A percentile compares a stretch with the other conserved stretches of the same genome.
These are phyloP conservation scores for Troides oblongomaculatus DNA, from an alignment of 2,888 invertebrate species.

Conservation along the genomic window DNA sequence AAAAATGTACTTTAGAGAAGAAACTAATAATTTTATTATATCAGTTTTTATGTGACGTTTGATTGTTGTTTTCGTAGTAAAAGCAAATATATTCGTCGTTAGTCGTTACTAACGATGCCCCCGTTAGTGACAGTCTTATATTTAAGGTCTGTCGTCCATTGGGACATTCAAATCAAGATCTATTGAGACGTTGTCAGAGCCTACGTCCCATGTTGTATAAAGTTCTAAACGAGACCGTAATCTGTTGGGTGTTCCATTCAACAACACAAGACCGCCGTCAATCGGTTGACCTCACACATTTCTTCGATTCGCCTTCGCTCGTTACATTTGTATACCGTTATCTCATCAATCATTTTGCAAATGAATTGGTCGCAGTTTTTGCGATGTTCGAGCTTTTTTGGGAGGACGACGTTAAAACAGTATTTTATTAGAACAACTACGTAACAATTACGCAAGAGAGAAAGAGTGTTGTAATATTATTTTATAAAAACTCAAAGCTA, in stretches of 20 bases:
- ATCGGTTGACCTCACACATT: conserved; percentile 65
- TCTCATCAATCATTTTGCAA: conserved; percentile 67
- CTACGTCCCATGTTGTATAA: conserved; percentile 35
- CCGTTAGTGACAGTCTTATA: conserved; percentile 9
- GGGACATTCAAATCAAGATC: conserved; percentile 38
- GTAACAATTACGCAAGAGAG: background rate
- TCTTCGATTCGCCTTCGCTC: conserved; percentile 55
- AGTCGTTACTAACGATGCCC: background rate
- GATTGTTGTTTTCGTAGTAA: background rate
- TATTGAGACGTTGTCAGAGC: conserved; percentile 45
- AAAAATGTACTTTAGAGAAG: no score
- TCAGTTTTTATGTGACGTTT: no score
- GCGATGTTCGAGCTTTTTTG: background rate
- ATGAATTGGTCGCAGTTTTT: conserved; percentile 50
- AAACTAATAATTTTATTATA: no score
- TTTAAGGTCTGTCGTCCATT: conserved; percentile 8
- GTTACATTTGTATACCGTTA: conserved; percentile 61
- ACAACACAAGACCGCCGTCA: conserved; percentile 60
- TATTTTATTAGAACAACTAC: background rate
- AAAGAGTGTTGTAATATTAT: background rate
- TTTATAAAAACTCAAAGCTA: no score
- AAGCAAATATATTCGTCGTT: background rate
- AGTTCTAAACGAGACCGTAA: conserved; percentile 34
- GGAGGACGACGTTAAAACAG: background rate
- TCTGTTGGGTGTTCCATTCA: conserved; percentile 45